Evolutionary conservation across 2,797 vertebrate genomes (phyloP), one percentile per base, ranked within the genome.

Genomic region (Bovichtus diacanthus): DNA sequence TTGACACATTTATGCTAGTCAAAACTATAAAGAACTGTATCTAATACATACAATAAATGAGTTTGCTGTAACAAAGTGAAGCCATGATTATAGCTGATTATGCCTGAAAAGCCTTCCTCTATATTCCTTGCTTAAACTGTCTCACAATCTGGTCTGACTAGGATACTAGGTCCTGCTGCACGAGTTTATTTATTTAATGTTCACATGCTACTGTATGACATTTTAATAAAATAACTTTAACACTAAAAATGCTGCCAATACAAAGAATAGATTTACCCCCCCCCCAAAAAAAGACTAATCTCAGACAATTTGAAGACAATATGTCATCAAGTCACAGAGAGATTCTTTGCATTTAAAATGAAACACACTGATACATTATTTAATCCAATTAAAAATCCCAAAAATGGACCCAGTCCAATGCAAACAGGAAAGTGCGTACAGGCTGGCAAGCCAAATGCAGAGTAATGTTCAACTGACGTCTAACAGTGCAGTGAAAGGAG

Each of bases 391-490:
- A n/a, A n/a, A n/a, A n/a, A n/a, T n/a, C 74, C 70, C n/a, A n/a
- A n/a, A n/a, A 80, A 65, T 76, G 73, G 77, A 80, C 7, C 47
- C 1, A 7, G 16, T 87, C 87, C 87, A 88, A 86, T 66, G 46
- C 2, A 82, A 80, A 85, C 78, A 76, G 69, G 53, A 6, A 43
- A 63, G 55, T 44, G 38, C 54, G 75, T 69, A 67, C 58, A 60
- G 25, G 10, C 53, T 65, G 41, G 58, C 36, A 70, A 58, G 54
- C 8, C 15, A 46, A 65, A 54, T 1, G 12, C 55, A 60, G 39
- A 23, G 10, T 47, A 47, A 69, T 69, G 66, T 70, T 66, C 16
- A 61, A 44, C n/a, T 70, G 41, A 68, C 12, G 47, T 71, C 63
- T 60, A 86, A 74, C 73, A 70, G 46, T 62, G 79, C 55, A 56